Base-by-base conservation (phyloP, 2,888 invertebrate genomes). In the Isotomurus palustris region DNA sequence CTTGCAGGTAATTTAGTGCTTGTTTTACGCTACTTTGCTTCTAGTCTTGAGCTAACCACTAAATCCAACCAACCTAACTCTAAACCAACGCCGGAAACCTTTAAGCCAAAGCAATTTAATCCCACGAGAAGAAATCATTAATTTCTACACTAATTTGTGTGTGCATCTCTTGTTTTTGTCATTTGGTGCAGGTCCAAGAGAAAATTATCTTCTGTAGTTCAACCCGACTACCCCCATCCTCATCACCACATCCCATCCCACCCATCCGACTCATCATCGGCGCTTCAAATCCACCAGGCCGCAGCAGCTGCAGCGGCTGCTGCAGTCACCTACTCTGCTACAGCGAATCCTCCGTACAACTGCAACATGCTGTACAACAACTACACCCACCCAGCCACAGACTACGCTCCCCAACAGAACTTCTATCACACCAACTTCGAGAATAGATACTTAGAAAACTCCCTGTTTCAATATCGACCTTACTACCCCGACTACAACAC, bases 391-490 rank as follows among this genome's bases (percentile, higher is more conserved):
- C 73, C 79, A 10, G 28, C 27, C 1, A 77, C 80, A 71, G 80
- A 81, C 50, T 78, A 81, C 3, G 76, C 80, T 73, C 83, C 86
- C 56, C 87, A 87, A 73, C 83, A 86, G 21, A 82, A 83, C 72
- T 82, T 82, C 73, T 83, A 83, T 71, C 77, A 78, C 1, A 73
- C 71, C 74, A 60, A 61, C 35, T 62, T 84, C 62, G 82, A 84
- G 75, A 80, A 83, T 76, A 77, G 87, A 77, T 85, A 91, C 77
- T 78, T 91, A 69, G 68, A 90, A 10, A 91, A 91, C 72, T 91
- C 91, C 73, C 81, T 92, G 72, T 91, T 91, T 79, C 87, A 88
- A 74, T 92, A 92, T 76, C 91, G 65, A 86, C 91, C n/a, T 76
- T 91, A 91, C 75, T 88, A 88, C 72, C 84, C 87, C 1, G 86